Evolutionary conservation across 1,140 invertebrate genomes (phyloP), one percentile per base, ranked within the genome.

Genomic region (Calephelis virginiensis): DNA sequence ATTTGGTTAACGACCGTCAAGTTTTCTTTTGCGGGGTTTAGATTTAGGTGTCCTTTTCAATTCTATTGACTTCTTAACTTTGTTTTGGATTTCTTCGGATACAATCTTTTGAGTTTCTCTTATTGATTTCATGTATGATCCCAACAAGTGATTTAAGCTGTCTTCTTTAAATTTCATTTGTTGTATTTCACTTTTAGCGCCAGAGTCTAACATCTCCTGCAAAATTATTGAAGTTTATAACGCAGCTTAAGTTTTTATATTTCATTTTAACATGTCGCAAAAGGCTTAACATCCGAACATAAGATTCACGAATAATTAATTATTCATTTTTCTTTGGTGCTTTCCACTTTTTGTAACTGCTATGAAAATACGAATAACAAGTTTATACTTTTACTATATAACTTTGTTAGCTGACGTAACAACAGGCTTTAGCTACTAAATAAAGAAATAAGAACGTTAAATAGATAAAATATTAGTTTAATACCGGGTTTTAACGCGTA

Each of bases 71-170:
- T 89, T 92, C 68, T 86, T 78, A 48, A 92, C 85, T 77, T 88
- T 89, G 6, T 70, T 75, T 64, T 78, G 66, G 37, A 83, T 85
- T 81, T 92, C 90, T 37, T 77, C 69, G 66, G 88, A 74, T 53
- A 92, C 86, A 40, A 78, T 64, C 56, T 82, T 72, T 75, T 92
- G 92, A 5, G 92, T 91, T 76, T 89, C 78, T 12, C 71, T 62
- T 68, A 93, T 89, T 14, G 92, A 92, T 71, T 79, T 70, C 64
- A 89, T 78, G 71, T 93, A 93, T 28, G 82, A 80, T 53, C 89
- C 77, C 17, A 75, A 78, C 53, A 92, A 76, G 38, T 78, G 69
- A 72, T 90, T 76, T 66, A 92, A 78, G 63, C 90, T 74, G 62
- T 92, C 83, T 69, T 83, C 70, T 40, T 84, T 62, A 53, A 93